These are phyloP conservation scores for Osmerus eperlanus DNA, from an alignment of 2,113 vertebrate species.

Conservation along the genomic window DNA sequence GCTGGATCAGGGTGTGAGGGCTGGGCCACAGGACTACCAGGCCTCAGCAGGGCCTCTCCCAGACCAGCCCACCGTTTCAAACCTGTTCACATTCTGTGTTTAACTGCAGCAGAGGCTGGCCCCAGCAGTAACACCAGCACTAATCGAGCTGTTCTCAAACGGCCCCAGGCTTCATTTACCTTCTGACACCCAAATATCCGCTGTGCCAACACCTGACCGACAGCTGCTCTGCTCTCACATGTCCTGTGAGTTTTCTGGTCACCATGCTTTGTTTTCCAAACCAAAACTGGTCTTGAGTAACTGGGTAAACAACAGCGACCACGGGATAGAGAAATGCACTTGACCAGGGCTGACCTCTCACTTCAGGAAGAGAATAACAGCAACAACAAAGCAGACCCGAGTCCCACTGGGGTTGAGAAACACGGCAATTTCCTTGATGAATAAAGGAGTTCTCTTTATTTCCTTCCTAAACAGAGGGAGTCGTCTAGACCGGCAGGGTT, in stretches of 20 bases:
- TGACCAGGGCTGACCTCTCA: neutral
- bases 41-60: no score
- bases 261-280: no score
- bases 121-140: slow-evolving; percentile 61
- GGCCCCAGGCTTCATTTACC: slow-evolving; percentile 50
- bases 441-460: slow-evolving; percentile 67
- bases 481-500: slow-evolving; percentile 51
- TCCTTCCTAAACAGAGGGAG: slow-evolving; percentile 63
- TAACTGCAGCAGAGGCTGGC: slow-evolving; percentile 63
- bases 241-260: no score
- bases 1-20: no score
- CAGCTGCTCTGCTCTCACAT: no score
- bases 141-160: slow-evolving; percentile 45
- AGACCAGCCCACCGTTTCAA: no score
- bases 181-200: slow-evolving; percentile 15
- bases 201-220: no score
- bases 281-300: no score
- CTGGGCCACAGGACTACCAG: no score
- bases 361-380: slow-evolving; percentile 52
- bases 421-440: slow-evolving; percentile 66
- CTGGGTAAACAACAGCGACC: neutral
- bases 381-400: slow-evolving; percentile 45
- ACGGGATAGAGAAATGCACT: neutral
- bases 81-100: slow-evolving; percentile 33
- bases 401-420: slow-evolving; percentile 70